Conservation (phyloP, 2,888 invertebrate species). For the Lobophora halterata region DNA sequence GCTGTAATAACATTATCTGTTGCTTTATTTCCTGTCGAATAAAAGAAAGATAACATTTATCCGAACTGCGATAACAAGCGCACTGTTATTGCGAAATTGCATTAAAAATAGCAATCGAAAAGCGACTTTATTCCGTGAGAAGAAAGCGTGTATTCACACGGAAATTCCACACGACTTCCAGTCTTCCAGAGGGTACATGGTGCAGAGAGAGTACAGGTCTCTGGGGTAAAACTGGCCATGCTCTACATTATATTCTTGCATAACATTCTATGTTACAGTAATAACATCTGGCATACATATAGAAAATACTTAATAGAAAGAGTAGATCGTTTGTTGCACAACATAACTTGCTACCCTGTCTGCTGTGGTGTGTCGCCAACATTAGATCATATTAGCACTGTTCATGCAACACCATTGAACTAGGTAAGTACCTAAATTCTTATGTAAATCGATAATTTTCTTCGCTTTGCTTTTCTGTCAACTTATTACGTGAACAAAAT, state of each 20-base stretch:
- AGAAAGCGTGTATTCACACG: conserved; percentile 2
- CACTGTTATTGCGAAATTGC: conserved; percentile 19
- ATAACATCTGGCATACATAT: conserved; percentile 7
- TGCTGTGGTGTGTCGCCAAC: too few relatives aligned
- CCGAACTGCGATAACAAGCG: conserved; percentile 17
- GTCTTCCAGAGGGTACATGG: too few relatives aligned
- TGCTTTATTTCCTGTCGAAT: conserved; percentile 13
- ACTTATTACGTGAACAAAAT: too few relatives aligned
- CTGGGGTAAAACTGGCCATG: conserved; percentile 7
- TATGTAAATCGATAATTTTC: too few relatives aligned
- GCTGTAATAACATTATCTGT: conserved; percentile 16
- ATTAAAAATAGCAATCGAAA: conserved; percentile 10
- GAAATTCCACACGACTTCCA: conserved; percentile 2
- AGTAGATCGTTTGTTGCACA: too few relatives aligned
- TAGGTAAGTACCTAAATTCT: too few relatives aligned
- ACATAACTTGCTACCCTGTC: too few relatives aligned
- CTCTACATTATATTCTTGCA: conserved; percentile 19
- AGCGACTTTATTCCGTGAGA: background rate
- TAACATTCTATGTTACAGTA: conserved; percentile 17
- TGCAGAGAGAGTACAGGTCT: conserved; percentile 12
- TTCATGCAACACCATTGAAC: too few relatives aligned
- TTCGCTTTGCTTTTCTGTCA: too few relatives aligned
- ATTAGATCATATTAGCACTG: too few relatives aligned
- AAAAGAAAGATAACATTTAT: conserved; percentile 21
- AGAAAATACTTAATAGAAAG: background rate